Evolutionary conservation across 2,113 vertebrate species (phyloP).

Genomic region (Neodontobutis hainanensis): DNA sequence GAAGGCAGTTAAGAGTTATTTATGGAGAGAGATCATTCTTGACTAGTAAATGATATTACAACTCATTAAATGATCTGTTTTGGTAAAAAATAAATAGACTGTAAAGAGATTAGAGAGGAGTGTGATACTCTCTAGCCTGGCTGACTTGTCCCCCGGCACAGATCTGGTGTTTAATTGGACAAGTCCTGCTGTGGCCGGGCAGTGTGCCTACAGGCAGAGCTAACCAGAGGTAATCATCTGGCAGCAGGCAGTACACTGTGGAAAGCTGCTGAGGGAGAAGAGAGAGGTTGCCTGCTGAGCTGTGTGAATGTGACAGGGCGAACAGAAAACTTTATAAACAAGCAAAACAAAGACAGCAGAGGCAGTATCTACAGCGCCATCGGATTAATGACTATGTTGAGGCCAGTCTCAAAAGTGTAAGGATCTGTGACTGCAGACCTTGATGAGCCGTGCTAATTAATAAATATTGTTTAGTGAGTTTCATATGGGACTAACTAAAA

Average conservation of each 20-base stretch:
- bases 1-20: no score
- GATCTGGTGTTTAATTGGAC: slow-evolving; percentile 53
- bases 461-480: no score
- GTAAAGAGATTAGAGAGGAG: not conserved
- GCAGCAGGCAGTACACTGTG: slow-evolving; percentile 24
- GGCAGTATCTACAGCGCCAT: not conserved
- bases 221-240: slow-evolving; percentile 17
- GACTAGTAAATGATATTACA: no score
- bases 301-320: slow-evolving; percentile 12
- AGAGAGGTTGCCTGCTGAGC: slow-evolving; percentile 13
- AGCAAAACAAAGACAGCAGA: slow-evolving; percentile 7
- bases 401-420: not conserved
- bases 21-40: no score
- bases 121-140: not conserved
- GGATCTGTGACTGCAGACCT: not conserved
- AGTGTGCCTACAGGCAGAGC: slow-evolving; percentile 33
- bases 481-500: no score
- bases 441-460: no score
- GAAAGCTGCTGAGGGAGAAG: slow-evolving; percentile 18
- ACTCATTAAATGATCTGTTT: no score
- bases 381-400: not conserved
- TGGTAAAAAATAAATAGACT: no score
- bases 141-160: not conserved
- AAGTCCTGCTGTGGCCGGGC: slow-evolving; percentile 23
- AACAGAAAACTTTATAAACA: slow-evolving; percentile 13